Evolutionary conservation across 2,888 invertebrate species (phyloP), one percentile per base, ranked within the genome.

Genomic region (Cotesia congregata): DNA sequence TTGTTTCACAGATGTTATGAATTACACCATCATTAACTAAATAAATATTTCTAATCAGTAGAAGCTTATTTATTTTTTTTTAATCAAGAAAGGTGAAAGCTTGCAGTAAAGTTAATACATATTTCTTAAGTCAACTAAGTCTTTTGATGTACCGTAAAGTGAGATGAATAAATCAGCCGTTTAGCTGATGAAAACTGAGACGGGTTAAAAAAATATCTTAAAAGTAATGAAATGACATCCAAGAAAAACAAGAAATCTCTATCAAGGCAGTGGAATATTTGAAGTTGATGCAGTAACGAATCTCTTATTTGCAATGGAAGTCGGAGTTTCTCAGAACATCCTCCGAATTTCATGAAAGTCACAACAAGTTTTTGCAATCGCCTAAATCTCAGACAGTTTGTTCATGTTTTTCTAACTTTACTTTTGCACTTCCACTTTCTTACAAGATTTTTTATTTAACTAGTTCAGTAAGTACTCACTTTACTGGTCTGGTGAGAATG

Each of bases 311-410:
- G 50, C 61, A 20, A 6, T 61, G 72, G 61, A 75, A 62, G 73
- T 62, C 20, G 39, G 74, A 74, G 69, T 80, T 75, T 77, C 65
- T 6, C 20, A 74, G 67, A 74, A 65, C 72, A 72, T 72, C 78
- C 80, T 75, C 76, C 76, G 81, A 79, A 83, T 85, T 84, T 82
- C 80, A 80, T 82, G 77, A 80, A 83, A 85, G 80, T 83, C 82
- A 85, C 87, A 85, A 86, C 86, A 86, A 87, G 83, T 86, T 84
- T 83, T 83, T 79, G 61, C 79, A 70, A 78, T 77, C 70, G 78
- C 67, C 65, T 71, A 50, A 76, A 50, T 41, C 50, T 75, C 70
- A 50, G 1, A 61, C 62, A 38, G 6, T 74, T 74, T 69, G 15
- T 68, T 67, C 70, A 59, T 38, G 76, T 65, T 72, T 40, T 74